These are phyloP conservation scores for Etheostoma spectabile DNA, from an alignment of 2,113 vertebrate species.

Conservation along the genomic window DNA sequence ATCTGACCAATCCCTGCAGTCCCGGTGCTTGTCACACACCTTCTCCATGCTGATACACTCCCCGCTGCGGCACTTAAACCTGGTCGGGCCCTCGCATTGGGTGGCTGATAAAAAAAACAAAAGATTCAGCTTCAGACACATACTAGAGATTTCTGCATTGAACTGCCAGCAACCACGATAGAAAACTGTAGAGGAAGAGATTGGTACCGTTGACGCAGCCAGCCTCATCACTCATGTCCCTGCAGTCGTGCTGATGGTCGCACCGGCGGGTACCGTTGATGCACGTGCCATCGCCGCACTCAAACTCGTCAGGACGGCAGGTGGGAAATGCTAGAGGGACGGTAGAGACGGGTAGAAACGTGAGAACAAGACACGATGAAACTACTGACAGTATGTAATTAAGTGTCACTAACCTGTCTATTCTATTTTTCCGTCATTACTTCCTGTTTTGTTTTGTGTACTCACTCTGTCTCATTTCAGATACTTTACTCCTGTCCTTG, in stretches of 20 bases:
- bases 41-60: slow-evolving; percentile 89
- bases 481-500: too few species aligned
- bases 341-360: neutral
- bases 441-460: too few species aligned
- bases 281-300: slow-evolving; percentile 87
- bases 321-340: slow-evolving; percentile 77
- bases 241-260: slow-evolving; percentile 86
- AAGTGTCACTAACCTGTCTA: too few species aligned
- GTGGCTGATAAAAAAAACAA: slow-evolving; percentile 76
- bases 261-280: slow-evolving; percentile 91
- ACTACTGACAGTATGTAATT: neutral
- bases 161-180: neutral
- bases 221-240: slow-evolving; percentile 87
- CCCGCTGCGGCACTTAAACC: slow-evolving; percentile 88
- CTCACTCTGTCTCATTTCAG: too few species aligned
- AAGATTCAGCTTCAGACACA: neutral
- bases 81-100: slow-evolving; percentile 81
- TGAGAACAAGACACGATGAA: neutral
- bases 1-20: slow-evolving; percentile 93
- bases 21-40: slow-evolving; percentile 86
- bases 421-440: too few species aligned
- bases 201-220: slow-evolving; percentile 88
- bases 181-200: too few species aligned
- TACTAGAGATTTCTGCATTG: neutral
- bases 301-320: slow-evolving; percentile 90